Evolutionary conservation across 2,113 vertebrate species (phyloP).

Genomic region (Caretta caretta): DNA sequence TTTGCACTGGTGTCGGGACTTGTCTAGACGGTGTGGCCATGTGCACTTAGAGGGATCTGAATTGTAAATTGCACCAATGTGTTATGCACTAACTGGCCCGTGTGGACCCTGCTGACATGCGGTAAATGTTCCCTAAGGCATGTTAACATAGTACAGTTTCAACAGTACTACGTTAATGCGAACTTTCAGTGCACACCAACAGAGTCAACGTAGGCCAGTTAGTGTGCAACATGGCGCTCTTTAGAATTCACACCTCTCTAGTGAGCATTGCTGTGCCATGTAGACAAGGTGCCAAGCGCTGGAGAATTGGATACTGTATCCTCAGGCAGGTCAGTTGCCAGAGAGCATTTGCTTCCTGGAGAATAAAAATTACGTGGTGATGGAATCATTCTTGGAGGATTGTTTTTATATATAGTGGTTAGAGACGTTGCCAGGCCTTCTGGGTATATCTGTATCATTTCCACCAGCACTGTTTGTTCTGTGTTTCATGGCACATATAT

Average conservation of each 20-base stretch:
- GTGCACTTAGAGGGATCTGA: neutral
- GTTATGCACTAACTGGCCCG: neutral
- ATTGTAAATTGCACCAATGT: neutral
- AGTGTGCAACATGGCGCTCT: neutral
- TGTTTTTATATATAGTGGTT: neutral
- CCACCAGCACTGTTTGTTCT: conserved; percentile 61
- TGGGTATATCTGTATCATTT: conserved; percentile 53
- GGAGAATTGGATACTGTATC: neutral
- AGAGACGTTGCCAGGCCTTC: conserved; percentile 43
- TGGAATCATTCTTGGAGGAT: neutral
- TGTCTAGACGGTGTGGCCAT: neutral
- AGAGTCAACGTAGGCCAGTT: neutral
- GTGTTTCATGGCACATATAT: conserved; percentile 70
- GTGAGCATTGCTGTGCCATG: neutral
- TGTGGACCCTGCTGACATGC: neutral
- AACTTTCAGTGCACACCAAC: neutral
- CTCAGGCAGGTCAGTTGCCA: neutral
- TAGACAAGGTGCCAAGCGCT: neutral
- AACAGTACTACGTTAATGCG: neutral
- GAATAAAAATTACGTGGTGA: neutral
- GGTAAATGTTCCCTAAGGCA: neutral
- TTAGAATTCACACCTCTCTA: neutral
- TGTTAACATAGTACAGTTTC: neutral
- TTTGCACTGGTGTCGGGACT: neutral
- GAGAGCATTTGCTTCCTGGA: conserved; percentile 51